Conservation (phyloP, 1,140 invertebrate genomes). For the Contarinia nasturtii region DNA sequence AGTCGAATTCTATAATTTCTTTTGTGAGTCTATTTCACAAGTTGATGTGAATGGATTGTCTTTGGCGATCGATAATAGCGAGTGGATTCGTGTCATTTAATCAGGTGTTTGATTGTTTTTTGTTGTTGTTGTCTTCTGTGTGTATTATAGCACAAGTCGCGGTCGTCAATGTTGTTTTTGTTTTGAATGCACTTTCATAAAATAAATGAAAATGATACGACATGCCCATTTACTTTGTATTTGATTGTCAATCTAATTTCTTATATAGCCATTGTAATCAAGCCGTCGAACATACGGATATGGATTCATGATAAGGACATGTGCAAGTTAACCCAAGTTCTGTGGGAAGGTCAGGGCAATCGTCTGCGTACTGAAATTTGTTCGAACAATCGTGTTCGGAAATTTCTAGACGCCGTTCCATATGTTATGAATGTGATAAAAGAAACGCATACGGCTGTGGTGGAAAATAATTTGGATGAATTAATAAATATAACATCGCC, state of each 20-base stretch:
- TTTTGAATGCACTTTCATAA: not conserved
- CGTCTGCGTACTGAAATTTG: constrained; percentile 63
- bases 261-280: constrained; percentile 41
- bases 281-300: constrained; percentile 70
- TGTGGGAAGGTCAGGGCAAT: constrained; percentile 73
- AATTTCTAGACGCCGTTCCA: constrained; percentile 68
- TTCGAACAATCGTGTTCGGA: constrained; percentile 56
- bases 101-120: not conserved
- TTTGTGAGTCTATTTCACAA: no score
- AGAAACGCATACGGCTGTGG: constrained; percentile 54
- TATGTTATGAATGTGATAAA: constrained; percentile 72
- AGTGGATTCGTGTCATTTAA: no score
- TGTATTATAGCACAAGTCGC: not conserved
- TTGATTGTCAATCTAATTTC: not conserved
- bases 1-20: no score
- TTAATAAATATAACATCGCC: constrained; percentile 42
- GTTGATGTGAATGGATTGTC: no score
- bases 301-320: constrained; percentile 83
- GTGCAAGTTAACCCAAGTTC: constrained; percentile 56
- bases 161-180: not conserved
- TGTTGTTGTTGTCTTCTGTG: not conserved
- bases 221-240: not conserved
- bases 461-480: constrained; percentile 55
- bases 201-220: not conserved
- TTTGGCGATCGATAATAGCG: no score